Conservation (phyloP, 2,888 invertebrate genomes). For the Seira ritae region DNA sequence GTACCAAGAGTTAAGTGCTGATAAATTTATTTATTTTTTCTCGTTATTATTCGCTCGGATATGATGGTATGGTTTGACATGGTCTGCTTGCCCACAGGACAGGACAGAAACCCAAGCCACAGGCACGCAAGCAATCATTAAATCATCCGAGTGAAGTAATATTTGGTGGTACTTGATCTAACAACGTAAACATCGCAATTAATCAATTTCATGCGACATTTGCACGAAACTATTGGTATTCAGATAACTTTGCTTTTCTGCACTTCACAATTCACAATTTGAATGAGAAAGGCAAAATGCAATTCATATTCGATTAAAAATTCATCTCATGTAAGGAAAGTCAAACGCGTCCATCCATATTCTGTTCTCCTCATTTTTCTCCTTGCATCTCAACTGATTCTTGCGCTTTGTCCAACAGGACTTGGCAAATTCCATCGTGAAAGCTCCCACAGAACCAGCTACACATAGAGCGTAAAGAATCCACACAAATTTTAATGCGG, state of each 20-base stretch:
- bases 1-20: too few species aligned
- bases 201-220: neutral
- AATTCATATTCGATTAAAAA: neutral
- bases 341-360: constrained; percentile 25
- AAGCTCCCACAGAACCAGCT: neutral
- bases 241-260: neutral
- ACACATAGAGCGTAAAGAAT: constrained; percentile 22
- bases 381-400: neutral
- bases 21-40: too few species aligned
- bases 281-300: neutral
- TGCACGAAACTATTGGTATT: neutral
- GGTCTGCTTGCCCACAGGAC: too few species aligned
- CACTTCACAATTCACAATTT: constrained; percentile 1
- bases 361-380: constrained; percentile 5
- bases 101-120: too few species aligned
- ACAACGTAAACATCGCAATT: neutral
- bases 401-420: constrained; percentile 9
- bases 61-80: too few species aligned
- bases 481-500: constrained; percentile 30
- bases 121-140: too few species aligned
- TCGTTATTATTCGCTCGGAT: too few species aligned
- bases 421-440: constrained; percentile 1
- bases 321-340: constrained; percentile 28
- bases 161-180: too few species aligned
- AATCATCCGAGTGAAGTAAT: too few species aligned